Evolutionary conservation across 2,797 vertebrate species (phyloP).

Genomic region (Spizella passerina): DNA sequence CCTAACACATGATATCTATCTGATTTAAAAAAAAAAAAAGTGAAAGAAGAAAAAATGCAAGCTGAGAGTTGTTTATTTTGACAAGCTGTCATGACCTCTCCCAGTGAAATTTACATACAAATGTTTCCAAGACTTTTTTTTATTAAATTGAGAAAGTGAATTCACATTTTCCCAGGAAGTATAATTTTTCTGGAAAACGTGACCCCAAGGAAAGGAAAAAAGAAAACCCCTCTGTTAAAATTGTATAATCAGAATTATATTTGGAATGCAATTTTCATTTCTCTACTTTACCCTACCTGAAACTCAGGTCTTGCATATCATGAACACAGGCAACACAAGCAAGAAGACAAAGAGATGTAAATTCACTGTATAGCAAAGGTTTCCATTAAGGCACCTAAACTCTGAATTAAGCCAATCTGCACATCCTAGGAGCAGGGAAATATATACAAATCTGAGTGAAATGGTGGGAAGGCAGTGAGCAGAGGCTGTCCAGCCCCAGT

Average conservation of each 20-base stretch:
- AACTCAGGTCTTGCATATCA: neutral
- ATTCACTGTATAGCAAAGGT: neutral
- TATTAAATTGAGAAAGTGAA: neutral
- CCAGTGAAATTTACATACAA: neutral
- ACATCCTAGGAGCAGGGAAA: neutral
- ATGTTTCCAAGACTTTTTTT: neutral
- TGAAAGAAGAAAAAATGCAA: neutral
- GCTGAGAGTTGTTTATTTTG: neutral
- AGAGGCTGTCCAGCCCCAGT: neutral
- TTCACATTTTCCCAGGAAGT: neutral
- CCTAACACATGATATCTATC: neutral
- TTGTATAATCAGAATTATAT: neutral
- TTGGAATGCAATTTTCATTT: neutral
- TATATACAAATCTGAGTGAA: neutral
- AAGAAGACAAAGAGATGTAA: neutral
- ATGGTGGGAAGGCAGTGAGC: neutral
- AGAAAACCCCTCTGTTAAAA: neutral
- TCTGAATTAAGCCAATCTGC: neutral
- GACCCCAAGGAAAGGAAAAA: neutral
- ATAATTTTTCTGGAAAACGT: neutral
- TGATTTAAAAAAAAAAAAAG: neutral
- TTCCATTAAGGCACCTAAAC: neutral
- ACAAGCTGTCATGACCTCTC: constrained; percentile 9
- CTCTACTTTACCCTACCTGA: neutral
- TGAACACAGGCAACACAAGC: neutral